Percentiles rank a stretch among this genome's conserved stretches.
phyloP scores from a whole-genome alignment of 1,140 invertebrate genomes.

The Zaprionus tsacasi region DNA sequence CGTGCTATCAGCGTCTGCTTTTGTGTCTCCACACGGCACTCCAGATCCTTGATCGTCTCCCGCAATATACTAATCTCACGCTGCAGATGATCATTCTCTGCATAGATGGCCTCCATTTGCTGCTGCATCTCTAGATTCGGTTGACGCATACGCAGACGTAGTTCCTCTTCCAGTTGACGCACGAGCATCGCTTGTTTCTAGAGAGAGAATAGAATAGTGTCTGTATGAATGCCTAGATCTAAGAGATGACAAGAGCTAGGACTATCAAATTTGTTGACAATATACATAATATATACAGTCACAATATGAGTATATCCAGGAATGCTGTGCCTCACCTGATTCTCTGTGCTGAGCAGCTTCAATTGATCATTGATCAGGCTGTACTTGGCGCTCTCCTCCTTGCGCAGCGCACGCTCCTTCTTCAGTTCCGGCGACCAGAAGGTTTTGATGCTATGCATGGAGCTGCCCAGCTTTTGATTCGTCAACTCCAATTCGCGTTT shows the following conservation, averaged over 20 bases:
- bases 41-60: constrained; percentile 98
- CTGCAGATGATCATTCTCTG: constrained; percentile 97
- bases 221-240: too few species aligned
- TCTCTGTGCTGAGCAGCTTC: constrained; percentile 97
- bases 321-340: constrained; percentile 91
- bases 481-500: constrained; percentile 98
- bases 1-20: constrained; percentile 97
- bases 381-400: constrained; percentile 99
- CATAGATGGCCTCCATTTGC: constrained; percentile 95
- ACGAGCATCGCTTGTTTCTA: constrained; percentile 98
- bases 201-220: neutral
- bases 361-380: constrained; percentile 98
- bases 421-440: constrained; percentile 99
- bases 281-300: too few species aligned
- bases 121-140: constrained; percentile 95
- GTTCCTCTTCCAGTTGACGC: constrained; percentile 96
- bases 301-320: too few species aligned
- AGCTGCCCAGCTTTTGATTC: constrained; percentile 98
- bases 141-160: constrained; percentile 92
- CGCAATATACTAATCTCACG: constrained; percentile 97
- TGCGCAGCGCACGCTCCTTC: constrained; percentile 97
- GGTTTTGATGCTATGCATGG: constrained; percentile 99
- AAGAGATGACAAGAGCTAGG: too few species aligned
- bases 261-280: too few species aligned
- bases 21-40: constrained; percentile 98